Conservation (phyloP, 2,888 invertebrate species). For the Polydrusus pterygomalis region DNA sequence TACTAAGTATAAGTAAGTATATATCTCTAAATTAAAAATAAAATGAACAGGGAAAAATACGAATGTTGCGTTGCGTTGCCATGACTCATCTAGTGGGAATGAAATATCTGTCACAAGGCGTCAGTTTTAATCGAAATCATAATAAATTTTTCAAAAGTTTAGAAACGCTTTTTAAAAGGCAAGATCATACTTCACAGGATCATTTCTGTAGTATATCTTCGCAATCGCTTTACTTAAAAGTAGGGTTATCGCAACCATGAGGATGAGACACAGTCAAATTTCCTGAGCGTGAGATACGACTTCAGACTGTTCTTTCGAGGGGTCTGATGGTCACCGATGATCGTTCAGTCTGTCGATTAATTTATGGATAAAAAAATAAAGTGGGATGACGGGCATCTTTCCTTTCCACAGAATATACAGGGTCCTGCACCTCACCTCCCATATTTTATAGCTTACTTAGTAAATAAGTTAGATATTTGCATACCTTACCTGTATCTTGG, state of each 20-base stretch:
- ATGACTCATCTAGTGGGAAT: too few relatives aligned
- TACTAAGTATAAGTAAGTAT: too few relatives aligned
- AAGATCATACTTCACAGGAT: constrained; percentile 78
- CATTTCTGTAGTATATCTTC: constrained; percentile 81
- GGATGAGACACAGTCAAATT: constrained; percentile 75
- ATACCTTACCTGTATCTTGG: too few relatives aligned
- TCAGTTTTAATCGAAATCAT: not conserved
- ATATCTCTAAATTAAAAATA: too few relatives aligned
- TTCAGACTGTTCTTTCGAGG: constrained; percentile 55
- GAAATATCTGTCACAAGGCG: not conserved
- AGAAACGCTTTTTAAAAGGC: not conserved
- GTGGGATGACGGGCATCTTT: too few relatives aligned
- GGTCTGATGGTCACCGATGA: constrained; percentile 65
- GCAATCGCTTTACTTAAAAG: constrained; percentile 73
- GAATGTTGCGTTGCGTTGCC: too few relatives aligned
- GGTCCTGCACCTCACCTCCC: too few relatives aligned
- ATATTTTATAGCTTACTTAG: too few relatives aligned
- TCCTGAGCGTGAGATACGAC: constrained; percentile 74
- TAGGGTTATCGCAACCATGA: constrained; percentile 75
- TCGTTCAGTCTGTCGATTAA: constrained; percentile 63
- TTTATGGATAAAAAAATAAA: constrained; percentile 13
- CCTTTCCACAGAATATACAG: too few relatives aligned
- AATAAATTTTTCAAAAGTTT: not conserved
- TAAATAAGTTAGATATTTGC: too few relatives aligned
- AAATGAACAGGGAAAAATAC: too few relatives aligned